Base-by-base conservation (phyloP, 2,113 vertebrate genomes). In the Entomyzon cyanotis region DNA sequence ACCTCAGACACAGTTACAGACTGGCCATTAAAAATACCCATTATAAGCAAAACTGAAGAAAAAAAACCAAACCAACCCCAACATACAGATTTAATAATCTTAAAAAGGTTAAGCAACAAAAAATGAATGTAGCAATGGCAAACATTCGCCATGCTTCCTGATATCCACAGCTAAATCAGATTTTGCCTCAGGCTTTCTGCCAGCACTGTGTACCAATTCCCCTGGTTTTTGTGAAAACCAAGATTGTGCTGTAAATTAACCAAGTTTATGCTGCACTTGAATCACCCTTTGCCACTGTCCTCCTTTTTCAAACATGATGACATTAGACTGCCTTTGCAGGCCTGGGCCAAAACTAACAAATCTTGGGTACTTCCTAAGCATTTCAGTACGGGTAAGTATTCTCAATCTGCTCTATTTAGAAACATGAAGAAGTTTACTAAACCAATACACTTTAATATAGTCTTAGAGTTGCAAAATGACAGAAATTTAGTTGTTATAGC, bases 281-380 rank as follows among this genome's bases (percentile, higher is more conserved):
- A 52, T 92, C 60, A 46, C 73, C 49, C 60, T 71, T 90, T 64
- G 64, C 84, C 83, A 75, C 79, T 53, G 33, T 56, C 64, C 42
- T 88, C 60, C 56, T 92, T 79, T 92, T 87, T 85, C 74, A 83
- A 93, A 84, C 50, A 55, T 3, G 25, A 86, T 79, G 83, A 90
- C 33, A 60, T 89, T 64, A 81, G 8, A 15, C 39, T 81, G 68
- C 76, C 41, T 90, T 75, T 47, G 35, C 62, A 63, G 58, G 30
- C 21, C 65, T 65, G 42, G 89, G 90, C 90, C 95, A 87, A 89
- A 89, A 64, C 81, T 84, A 95, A 92, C 77, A 94, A 89, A 76
- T 21, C 58, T 75, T 73, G 44, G 50, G 67, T 84, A 78, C 59
- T 83, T 76, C 80, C 87, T 95, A 68, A 87, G 49, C 47, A 33